These are phyloP conservation scores for Carcina quercana DNA, from an alignment of 2,888 invertebrate genomes.

Conservation along the genomic window DNA sequence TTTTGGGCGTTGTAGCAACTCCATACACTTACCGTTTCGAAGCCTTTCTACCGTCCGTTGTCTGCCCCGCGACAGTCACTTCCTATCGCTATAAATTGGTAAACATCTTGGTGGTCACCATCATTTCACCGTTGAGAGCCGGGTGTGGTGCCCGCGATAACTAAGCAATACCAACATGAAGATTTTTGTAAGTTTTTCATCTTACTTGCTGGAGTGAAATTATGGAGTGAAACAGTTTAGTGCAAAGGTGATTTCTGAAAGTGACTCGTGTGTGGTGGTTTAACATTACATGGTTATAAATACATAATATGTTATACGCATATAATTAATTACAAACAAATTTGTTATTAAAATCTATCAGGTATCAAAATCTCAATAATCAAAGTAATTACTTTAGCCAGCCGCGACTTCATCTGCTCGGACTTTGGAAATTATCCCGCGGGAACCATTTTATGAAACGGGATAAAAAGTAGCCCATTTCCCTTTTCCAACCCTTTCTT, in stretches of 20 bases:
- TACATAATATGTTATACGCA: no score
- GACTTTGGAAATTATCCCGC: no score
- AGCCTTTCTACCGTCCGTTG: conserved; percentile 55
- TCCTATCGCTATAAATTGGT: conserved; percentile 64
- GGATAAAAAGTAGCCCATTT: no score
- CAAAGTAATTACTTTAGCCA: no score
- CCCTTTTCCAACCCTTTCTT: no score
- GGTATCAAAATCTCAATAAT: no score
- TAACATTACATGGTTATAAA: no score
- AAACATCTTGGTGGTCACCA: conserved; percentile 44
- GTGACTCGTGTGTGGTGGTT: background rate
- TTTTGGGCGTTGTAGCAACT: conserved; percentile 37
- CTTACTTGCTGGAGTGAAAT: background rate
- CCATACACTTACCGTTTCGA: conserved; percentile 28
- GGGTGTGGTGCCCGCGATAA: conserved; percentile 29
- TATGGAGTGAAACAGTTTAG: background rate
- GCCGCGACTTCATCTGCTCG: no score
- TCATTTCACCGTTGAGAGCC: conserved; percentile 44
- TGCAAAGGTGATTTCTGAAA: background rate
- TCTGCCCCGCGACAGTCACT: conserved; percentile 46
- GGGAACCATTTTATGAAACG: no score
- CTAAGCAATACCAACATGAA: conserved; percentile 56
- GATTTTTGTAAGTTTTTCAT: conserved; percentile 52
- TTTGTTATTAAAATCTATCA: no score
- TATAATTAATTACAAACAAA: no score